Percentiles rank a stretch among this genome's conserved stretches.
These are phyloP conservation scores for Leptinotarsa tumamoca DNA, from an alignment of 2,888 invertebrate genomes.

Conservation along the genomic window DNA sequence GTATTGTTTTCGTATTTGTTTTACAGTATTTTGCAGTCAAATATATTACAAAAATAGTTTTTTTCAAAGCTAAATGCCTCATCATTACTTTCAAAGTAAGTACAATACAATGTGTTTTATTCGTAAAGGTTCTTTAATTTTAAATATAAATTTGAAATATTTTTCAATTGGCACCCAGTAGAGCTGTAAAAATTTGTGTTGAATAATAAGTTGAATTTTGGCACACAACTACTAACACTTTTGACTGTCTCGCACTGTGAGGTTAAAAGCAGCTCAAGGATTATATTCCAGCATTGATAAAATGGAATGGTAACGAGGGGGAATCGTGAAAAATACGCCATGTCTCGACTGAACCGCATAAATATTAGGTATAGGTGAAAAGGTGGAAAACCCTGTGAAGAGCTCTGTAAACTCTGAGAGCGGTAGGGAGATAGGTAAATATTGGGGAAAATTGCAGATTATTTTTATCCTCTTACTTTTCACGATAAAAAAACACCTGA, in stretches of 20 bases:
- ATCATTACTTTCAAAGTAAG: no score
- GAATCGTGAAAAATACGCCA: conserved; percentile 46
- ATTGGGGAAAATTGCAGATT: conserved; percentile 50
- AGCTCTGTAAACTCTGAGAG: conserved; percentile 44
- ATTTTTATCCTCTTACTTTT: conserved; percentile 47
- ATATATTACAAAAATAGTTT: no score
- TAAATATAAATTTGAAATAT: no score
- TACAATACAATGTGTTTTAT: no score
- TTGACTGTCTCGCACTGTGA: background rate
- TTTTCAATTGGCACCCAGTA: no score
- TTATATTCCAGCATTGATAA: conserved; percentile 37
- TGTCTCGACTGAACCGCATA: conserved; percentile 28
- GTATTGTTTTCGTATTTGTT: no score
- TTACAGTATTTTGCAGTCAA: no score
- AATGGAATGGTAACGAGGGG: conserved; percentile 37
- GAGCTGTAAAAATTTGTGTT: no score
- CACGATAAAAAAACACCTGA: conserved; percentile 47
- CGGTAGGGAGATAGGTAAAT: conserved; percentile 45
- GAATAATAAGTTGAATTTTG: no score
- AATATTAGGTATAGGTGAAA: conserved; percentile 41
- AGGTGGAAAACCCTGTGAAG: conserved; percentile 38
- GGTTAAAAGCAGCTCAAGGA: background rate
- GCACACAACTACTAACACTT: background rate
- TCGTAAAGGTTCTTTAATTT: no score
- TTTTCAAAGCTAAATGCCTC: no score